These are phyloP conservation scores for Globia sparganii DNA, from an alignment of 2,888 invertebrate species.

Conservation along the genomic window DNA sequence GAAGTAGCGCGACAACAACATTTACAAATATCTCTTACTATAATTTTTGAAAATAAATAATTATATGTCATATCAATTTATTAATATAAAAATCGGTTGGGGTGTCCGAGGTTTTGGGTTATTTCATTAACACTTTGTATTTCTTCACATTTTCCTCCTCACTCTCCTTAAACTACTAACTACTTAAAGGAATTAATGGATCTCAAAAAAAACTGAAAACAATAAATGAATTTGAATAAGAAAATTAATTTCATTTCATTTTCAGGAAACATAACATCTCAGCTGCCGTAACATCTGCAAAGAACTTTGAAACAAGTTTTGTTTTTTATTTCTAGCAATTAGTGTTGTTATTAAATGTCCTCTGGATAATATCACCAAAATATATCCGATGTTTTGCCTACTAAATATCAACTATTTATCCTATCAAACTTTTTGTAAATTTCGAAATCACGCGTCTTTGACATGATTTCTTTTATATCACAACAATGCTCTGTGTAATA, in stretches of 20 bases:
- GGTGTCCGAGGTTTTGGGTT: too few relatives aligned
- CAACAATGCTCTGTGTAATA: slow-evolving; percentile 73
- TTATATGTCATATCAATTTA: too few relatives aligned
- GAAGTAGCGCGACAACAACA: too few relatives aligned
- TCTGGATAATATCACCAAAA: slow-evolving; percentile 74
- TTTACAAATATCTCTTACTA: too few relatives aligned
- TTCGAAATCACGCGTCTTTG: slow-evolving; percentile 79
- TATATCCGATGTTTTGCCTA: slow-evolving; percentile 73
- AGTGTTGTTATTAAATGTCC: slow-evolving; percentile 78
- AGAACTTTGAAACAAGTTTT: slow-evolving; percentile 71
- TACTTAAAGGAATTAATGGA: too few relatives aligned
- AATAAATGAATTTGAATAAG: background rate
- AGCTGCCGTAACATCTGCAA: slow-evolving; percentile 67
- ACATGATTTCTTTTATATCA: slow-evolving; percentile 76
- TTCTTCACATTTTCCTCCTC: too few relatives aligned
- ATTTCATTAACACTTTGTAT: too few relatives aligned
- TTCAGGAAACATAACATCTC: slow-evolving; percentile 64
- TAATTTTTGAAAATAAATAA: too few relatives aligned
- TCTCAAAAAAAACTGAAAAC: background rate
- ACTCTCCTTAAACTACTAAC: too few relatives aligned
- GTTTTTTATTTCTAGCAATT: slow-evolving; percentile 71
- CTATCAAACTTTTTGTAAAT: slow-evolving; percentile 69
- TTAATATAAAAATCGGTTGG: too few relatives aligned
- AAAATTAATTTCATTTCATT: slow-evolving; percentile 3
- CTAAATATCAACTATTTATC: slow-evolving; percentile 72